Percentiles rank a stretch among this genome's conserved stretches.
Conservation (phyloP, 2,797 vertebrate genomes). For the Remorina albescens region DNA sequence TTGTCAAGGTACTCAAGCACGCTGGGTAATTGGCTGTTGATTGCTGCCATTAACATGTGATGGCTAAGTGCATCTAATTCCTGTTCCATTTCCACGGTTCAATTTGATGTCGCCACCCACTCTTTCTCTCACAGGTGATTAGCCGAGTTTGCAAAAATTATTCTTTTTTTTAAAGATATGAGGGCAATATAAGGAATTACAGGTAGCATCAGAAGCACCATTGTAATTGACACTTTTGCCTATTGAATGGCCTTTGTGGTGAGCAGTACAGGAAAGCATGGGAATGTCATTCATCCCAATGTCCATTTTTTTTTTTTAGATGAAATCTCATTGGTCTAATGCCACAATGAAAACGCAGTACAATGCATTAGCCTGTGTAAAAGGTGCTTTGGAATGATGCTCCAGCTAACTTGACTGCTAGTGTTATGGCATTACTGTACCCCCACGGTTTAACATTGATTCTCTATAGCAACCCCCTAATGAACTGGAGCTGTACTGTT, state of each 20-base stretch:
- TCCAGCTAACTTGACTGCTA: not conserved
- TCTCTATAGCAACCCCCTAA: slow-evolving; percentile 16
- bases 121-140: slow-evolving; percentile 79
- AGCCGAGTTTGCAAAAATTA: slow-evolving; percentile 70
- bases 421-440: slow-evolving; percentile 17
- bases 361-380: slow-evolving; percentile 12
- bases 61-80: slow-evolving; percentile 85
- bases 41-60: slow-evolving; percentile 86
- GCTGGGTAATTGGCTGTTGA: slow-evolving; percentile 84
- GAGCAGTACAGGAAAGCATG: slow-evolving; percentile 44
- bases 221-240: slow-evolving; percentile 71
- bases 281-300: slow-evolving; percentile 18
- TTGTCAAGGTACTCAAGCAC: slow-evolving; percentile 83
- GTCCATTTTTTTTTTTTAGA: slow-evolving; percentile 24
- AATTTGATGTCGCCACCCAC: slow-evolving; percentile 83
- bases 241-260: slow-evolving; percentile 62
- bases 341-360: slow-evolving; percentile 24
- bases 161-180: slow-evolving; percentile 79
- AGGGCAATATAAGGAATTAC: slow-evolving; percentile 72
- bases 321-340: slow-evolving; percentile 8
- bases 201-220: slow-evolving; percentile 46
- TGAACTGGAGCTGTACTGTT: slow-evolving; percentile 42
- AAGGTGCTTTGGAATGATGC: slow-evolving; percentile 25
- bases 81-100: slow-evolving; percentile 84
- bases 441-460: slow-evolving; percentile 35